Base-by-base conservation (phyloP, 1,140 invertebrate genomes). In the Rhagoletis zephyria region DNA sequence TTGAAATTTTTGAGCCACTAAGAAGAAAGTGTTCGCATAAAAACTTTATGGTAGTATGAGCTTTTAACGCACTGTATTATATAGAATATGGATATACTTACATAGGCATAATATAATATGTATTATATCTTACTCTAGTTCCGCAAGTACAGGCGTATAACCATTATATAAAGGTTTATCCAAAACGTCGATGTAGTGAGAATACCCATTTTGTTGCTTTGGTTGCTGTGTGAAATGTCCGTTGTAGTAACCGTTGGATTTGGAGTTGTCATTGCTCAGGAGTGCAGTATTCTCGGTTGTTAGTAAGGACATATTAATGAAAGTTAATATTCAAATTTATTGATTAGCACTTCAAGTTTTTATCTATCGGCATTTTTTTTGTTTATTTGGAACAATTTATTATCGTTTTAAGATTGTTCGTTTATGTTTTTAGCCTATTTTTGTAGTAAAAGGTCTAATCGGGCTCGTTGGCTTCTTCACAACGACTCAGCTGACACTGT, bases 111-210 rank as follows among this genome's bases (percentile, higher is more conserved):
- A n/a, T n/a, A n/a, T n/a, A n/a, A n/a, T n/a, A 7, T 9, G 40
- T 10, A 0, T 40, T 42, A 42, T 30, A 77, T 30, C 74, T 7
- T 7, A 81, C 74, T 56, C 48, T 10, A 19, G n/a, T 1, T 59
- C 74, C 5, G 5, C 67, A 3, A 61, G 10, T 87, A 87, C 16
- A 10, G 19, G 6, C 56, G 42, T n/a, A 19, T 87, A 63, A 19
- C 10, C 48, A 10, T 87, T 67, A 19, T 30, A 63, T n/a, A 64
- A 12, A 7, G 61, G 59, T 64, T 61, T 86, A 9, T 86, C 85
- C 85, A 86, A 6, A 9, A 63, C 85, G 12, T 64, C 59, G n/a
- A 86, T 45, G 14, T 16, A 64, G 63, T 86, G 60, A 4, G 59
- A 61, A 7, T 74, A 12, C 4, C 12, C 19, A 6, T 74, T 9